A percentile compares a stretch with the other conserved stretches of the same genome.
Conservation (phyloP, 2,797 vertebrate genomes). For the Lacerta agilis region DNA sequence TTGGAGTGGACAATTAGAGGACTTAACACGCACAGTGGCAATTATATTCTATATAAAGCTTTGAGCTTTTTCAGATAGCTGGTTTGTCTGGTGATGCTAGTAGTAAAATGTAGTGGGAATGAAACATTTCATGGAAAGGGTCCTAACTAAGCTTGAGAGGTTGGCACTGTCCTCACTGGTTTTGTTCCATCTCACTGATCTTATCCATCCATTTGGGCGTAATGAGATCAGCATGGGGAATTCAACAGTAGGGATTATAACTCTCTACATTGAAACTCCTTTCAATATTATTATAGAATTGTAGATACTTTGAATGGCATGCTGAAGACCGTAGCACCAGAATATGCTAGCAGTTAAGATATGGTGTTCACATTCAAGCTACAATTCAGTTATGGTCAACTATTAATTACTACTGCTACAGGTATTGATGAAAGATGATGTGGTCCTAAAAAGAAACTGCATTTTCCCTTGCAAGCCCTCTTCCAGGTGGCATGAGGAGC, state of each 20-base stretch:
- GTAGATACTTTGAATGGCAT: background rate
- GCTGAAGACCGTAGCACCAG: background rate
- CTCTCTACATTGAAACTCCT: background rate
- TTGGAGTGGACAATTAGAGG: background rate
- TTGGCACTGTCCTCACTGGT: background rate
- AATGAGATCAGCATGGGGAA: background rate
- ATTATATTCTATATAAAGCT: background rate
- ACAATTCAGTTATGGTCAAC: background rate
- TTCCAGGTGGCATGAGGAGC: accelerated
- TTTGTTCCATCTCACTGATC: background rate
- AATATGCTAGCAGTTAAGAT: background rate
- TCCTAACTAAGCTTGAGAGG: background rate
- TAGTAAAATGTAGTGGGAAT: background rate
- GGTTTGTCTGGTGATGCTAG: background rate
- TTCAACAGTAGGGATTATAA: no score
- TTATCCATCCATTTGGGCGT: background rate
- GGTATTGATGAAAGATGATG: background rate
- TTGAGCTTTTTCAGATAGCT: background rate
- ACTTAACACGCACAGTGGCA: background rate
- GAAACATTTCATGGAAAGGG: background rate
- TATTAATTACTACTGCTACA: background rate
- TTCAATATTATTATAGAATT: background rate
- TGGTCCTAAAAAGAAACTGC: background rate
- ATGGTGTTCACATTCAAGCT: background rate
- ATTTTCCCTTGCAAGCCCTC: background rate